Base-by-base conservation (phyloP, 2,113 vertebrate genomes). In the Larimichthys polyactis region DNA sequence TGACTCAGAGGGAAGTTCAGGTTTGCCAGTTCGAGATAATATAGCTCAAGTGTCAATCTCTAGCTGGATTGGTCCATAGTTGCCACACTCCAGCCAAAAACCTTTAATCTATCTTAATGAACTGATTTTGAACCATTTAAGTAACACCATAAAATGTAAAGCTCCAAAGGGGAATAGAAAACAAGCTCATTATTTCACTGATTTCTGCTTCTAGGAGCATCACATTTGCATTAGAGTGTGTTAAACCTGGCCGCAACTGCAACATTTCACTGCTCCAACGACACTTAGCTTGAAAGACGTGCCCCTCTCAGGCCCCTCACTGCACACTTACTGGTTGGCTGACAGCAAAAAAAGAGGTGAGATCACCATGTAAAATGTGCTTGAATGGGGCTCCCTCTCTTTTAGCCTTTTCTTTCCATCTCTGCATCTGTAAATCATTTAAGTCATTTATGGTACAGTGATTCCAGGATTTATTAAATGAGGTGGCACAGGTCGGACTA, bases 231-330 rank as follows among this genome's bases (percentile, higher is more conserved):
- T 87, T 46, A 74, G 36, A 74, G 75, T 80, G 40, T 15, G 59
- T 82, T 68, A 79, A 70, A 40, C 52, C 64, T 55, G 71, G 71
- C 83, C 65, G 75, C 32, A 8, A 27, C 80, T 40, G 64, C 69
- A 63, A 51, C 77, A 52, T 79, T 72, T 79, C 60, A 51, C 44
- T 57, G 73, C 74, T 82, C 68, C 52, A 15, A 64, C 20, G 17
- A 82, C 62, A 76, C 82, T 87, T 80, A 22, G 72, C 73, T 75
- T 77, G 63, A 92, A 78, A 87, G 64, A 71, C 20, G 6, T 71
- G 79, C 59, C 69, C 72, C 71, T 70, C 51, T 22, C 65, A 59
- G 79, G 72, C 72, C 79, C 79, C 71, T 74, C 32, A 22, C 43
- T 19, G 68, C 57, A 59, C 74, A 16, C 75, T 86, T 49, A 52